A percentile compares a stretch with the other conserved stretches of the same genome.
These are phyloP conservation scores for Rhagoletis pomonella DNA, from an alignment of 1,140 invertebrate genomes.

Conservation along the genomic window DNA sequence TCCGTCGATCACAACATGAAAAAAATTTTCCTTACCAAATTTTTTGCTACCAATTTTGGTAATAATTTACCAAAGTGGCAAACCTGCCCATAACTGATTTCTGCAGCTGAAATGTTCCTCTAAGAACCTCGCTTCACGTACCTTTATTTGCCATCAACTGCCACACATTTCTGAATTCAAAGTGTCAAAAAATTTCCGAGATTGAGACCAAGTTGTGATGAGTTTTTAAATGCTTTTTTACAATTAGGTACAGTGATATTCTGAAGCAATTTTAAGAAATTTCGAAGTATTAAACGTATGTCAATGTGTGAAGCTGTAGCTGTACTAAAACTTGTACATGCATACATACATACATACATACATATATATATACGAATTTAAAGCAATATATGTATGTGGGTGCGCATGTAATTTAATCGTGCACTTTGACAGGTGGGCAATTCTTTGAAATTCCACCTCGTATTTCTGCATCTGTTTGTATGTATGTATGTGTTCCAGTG, in stretches of 20 bases:
- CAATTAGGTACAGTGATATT: not conserved
- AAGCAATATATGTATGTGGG: too few relatives aligned
- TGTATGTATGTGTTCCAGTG: not conserved
- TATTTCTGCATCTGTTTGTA: not conserved
- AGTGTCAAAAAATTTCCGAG: too few relatives aligned
- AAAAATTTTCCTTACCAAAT: too few relatives aligned
- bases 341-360: conserved; percentile 5
- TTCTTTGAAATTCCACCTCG: not conserved
- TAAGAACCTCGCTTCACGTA: too few relatives aligned
- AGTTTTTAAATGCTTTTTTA: conserved; percentile 27
- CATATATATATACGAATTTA: not conserved
- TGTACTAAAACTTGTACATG: not conserved
- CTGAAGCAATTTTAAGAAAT: conserved; percentile 28
- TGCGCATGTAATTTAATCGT: not conserved
- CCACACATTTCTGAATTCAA: too few relatives aligned
- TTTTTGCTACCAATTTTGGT: too few relatives aligned
- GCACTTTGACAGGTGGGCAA: not conserved
- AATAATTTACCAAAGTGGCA: too few relatives aligned
- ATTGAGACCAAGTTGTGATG: not conserved
- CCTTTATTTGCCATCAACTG: too few relatives aligned
- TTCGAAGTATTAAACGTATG: not conserved
- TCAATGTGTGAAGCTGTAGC: not conserved
- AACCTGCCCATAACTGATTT: too few relatives aligned
- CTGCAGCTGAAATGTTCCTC: too few relatives aligned
- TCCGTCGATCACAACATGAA: too few relatives aligned